Conservation (phyloP, 1,140 invertebrate species). For the Drosophila grimshawi region DNA sequence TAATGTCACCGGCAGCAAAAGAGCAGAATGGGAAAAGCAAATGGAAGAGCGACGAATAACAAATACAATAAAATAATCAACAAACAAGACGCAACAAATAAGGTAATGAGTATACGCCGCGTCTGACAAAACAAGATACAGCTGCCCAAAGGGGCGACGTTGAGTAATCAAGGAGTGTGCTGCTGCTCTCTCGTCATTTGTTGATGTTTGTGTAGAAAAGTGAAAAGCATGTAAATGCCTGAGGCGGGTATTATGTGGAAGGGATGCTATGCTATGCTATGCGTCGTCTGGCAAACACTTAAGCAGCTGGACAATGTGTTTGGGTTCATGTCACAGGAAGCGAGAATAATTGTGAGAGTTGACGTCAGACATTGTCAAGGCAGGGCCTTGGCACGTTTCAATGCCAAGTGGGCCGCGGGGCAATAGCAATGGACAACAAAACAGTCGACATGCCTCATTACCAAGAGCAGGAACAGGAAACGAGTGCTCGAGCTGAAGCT, state of each 20-base stretch:
- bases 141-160: not conserved
- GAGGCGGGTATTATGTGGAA: conserved; percentile 47
- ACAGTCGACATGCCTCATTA: conserved; percentile 45
- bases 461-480: conserved; percentile 27
- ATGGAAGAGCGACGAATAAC: conserved; percentile 46
- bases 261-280: not conserved
- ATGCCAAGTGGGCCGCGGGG: conserved; percentile 55
- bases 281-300: conserved; percentile 61
- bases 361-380: conserved; percentile 7
- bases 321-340: conserved; percentile 24
- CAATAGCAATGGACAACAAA: conserved; percentile 35
- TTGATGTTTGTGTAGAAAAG: conserved; percentile 66
- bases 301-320: conserved; percentile 55
- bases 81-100: conserved; percentile 68
- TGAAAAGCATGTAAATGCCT: conserved; percentile 78
- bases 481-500: conserved; percentile 1
- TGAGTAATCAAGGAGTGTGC: conserved; percentile 7
- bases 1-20: conserved; percentile 49
- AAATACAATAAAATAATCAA: conserved; percentile 78
- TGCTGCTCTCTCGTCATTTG: conserved; percentile 25
- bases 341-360: conserved; percentile 43
- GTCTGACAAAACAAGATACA: conserved; percentile 47
- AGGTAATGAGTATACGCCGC: conserved; percentile 73
- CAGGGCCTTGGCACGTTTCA: conserved; percentile 36
- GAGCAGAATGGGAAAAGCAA: conserved; percentile 31